Conservation (phyloP, 2,113 vertebrate genomes). For the Indicator indicator region DNA sequence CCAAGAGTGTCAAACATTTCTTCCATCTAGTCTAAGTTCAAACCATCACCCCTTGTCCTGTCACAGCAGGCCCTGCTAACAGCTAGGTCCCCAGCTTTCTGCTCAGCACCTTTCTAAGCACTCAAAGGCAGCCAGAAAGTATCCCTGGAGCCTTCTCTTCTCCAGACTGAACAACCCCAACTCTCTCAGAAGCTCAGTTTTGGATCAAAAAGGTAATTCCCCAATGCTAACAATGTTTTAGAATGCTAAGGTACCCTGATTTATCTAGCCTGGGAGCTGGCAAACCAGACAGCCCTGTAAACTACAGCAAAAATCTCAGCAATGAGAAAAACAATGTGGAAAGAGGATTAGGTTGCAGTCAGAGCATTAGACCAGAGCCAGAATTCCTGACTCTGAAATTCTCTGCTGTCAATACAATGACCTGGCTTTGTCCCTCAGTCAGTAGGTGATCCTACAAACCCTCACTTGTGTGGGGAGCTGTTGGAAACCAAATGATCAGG, state of each 20-base stretch:
- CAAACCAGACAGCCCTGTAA: background rate
- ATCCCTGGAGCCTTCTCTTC: too few relatives aligned
- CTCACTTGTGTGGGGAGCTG: background rate
- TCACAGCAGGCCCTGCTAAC: too few relatives aligned
- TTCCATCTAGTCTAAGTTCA: too few relatives aligned
- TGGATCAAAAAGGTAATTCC: background rate
- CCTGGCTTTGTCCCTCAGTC: background rate
- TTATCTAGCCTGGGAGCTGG: background rate
- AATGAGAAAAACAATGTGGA: background rate
- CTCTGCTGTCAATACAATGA: background rate
- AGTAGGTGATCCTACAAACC: background rate
- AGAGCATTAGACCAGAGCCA: background rate
- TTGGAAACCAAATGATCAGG: background rate
- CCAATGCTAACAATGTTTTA: background rate
- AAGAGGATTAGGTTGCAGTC: background rate
- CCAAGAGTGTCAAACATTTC: too few relatives aligned
- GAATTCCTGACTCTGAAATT: background rate
- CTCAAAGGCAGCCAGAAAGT: too few relatives aligned
- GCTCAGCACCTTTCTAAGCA: too few relatives aligned
- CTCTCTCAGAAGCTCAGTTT: background rate
- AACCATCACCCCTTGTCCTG: too few relatives aligned
- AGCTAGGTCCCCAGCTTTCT: too few relatives aligned
- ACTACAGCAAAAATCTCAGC: background rate
- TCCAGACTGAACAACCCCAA: too few relatives aligned
- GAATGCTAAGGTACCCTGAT: background rate